These are phyloP conservation scores for Eulemur mongoz DNA, from an alignment of 2,797 vertebrate genomes.

Conservation along the genomic window DNA sequence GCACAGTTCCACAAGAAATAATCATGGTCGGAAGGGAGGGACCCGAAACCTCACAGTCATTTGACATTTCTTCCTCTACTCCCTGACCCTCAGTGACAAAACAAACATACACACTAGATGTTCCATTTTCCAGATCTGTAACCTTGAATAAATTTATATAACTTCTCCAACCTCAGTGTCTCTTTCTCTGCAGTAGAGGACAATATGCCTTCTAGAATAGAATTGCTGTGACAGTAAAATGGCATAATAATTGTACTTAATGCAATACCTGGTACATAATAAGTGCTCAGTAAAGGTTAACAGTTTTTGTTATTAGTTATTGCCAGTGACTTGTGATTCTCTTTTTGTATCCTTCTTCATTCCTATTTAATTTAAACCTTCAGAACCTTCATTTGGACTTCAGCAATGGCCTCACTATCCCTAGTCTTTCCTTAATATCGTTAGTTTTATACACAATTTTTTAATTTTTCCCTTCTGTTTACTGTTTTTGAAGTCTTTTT, in stretches of 20 bases:
- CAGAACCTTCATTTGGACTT: constrained; percentile 3
- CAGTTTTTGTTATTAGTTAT: background rate
- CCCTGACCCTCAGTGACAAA: background rate
- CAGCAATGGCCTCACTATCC: background rate
- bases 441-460: background rate
- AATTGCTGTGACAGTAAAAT: background rate
- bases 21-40: background rate
- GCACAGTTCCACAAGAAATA: background rate
- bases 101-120: background rate
- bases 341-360: background rate
- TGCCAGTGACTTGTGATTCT: background rate
- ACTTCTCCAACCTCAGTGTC: background rate
- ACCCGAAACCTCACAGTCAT: background rate
- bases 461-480: background rate
- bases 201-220: background rate
- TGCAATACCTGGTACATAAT: background rate
- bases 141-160: background rate
- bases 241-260: background rate
- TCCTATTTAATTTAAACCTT: background rate
- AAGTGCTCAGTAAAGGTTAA: background rate
- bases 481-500: background rate
- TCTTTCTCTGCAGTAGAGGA: background rate
- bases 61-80: background rate
- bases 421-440: background rate
- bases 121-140: background rate